phyloP scores from a whole-genome alignment of 92 coral and sea anemone species.

The Porites cylindrica region DNA sequence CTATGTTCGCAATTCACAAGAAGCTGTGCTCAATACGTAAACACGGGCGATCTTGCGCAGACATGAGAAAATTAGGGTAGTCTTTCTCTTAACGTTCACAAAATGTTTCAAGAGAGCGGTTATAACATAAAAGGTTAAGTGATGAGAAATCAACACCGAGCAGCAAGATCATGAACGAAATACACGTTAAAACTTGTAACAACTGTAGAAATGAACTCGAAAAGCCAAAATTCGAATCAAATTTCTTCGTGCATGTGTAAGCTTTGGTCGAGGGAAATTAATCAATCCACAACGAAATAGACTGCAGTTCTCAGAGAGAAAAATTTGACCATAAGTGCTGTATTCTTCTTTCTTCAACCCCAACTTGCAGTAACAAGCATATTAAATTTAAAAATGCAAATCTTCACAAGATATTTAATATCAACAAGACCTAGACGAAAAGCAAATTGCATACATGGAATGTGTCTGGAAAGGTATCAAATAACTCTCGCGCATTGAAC shows the following conservation, averaged over 20 bases:
- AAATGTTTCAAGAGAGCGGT: background rate
- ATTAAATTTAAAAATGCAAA: background rate
- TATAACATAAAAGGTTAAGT: too few relatives aligned
- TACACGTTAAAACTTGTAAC: too few relatives aligned
- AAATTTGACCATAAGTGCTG: too few relatives aligned
- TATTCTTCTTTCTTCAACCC: too few relatives aligned
- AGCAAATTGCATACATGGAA: background rate
- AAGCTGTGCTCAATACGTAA: background rate
- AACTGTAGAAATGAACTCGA: too few relatives aligned
- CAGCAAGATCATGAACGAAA: too few relatives aligned
- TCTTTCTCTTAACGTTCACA: background rate
- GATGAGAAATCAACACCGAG: background rate
- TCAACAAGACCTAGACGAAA: background rate
- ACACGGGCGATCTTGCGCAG: background rate
- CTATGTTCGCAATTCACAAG: background rate
- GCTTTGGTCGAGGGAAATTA: too few relatives aligned
- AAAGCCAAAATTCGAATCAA: too few relatives aligned
- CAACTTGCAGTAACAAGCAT: too few relatives aligned
- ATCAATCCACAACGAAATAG: too few relatives aligned
- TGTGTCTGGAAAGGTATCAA: conserved; percentile 4
- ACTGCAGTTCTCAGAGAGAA: too few relatives aligned
- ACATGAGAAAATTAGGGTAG: background rate
- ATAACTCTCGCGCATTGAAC: background rate
- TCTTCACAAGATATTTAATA: background rate
- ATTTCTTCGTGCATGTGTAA: too few relatives aligned